phyloP scores from a whole-genome alignment of 2,113 vertebrate genomes.

The Telmatochromis sp. region DNA sequence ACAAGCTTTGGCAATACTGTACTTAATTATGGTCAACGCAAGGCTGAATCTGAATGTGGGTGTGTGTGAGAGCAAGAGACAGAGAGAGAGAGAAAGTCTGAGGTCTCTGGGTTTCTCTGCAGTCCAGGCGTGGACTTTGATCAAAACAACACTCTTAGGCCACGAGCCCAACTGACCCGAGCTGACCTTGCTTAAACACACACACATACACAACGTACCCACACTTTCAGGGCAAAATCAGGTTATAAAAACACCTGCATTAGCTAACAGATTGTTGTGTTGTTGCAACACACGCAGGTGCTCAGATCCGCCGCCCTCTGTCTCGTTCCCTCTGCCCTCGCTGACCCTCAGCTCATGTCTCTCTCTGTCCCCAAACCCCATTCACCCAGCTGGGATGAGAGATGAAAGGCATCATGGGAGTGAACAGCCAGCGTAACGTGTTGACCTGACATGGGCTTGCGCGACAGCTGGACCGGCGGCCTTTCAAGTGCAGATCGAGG shows the following conservation, averaged over 20 bases:
- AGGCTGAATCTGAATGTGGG: neutral
- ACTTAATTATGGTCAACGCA: neutral
- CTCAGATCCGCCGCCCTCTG: neutral
- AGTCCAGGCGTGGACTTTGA: slow-evolving; percentile 30
- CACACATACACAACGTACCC: neutral
- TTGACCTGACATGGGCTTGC: neutral
- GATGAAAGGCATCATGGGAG: slow-evolving; percentile 46
- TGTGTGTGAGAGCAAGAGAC: neutral
- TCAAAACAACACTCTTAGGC: slow-evolving; percentile 50
- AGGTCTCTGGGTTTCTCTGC: slow-evolving; percentile 39
- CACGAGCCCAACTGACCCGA: slow-evolving; percentile 18
- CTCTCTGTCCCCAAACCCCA: neutral
- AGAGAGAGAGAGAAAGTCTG: neutral
- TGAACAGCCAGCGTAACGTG: neutral
- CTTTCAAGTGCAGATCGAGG: neutral
- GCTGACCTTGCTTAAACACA: neutral
- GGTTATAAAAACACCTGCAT: slow-evolving; percentile 43
- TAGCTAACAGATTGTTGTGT: slow-evolving; percentile 20
- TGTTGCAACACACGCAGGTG: slow-evolving; percentile 22
- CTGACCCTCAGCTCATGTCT: neutral
- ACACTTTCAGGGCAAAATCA: neutral
- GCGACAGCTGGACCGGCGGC: neutral
- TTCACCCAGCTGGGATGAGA: slow-evolving; percentile 36
- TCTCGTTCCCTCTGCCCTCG: neutral
- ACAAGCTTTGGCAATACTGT: neutral